phyloP scores from a whole-genome alignment of 2,797 vertebrate species.

The Vireo griseus region DNA sequence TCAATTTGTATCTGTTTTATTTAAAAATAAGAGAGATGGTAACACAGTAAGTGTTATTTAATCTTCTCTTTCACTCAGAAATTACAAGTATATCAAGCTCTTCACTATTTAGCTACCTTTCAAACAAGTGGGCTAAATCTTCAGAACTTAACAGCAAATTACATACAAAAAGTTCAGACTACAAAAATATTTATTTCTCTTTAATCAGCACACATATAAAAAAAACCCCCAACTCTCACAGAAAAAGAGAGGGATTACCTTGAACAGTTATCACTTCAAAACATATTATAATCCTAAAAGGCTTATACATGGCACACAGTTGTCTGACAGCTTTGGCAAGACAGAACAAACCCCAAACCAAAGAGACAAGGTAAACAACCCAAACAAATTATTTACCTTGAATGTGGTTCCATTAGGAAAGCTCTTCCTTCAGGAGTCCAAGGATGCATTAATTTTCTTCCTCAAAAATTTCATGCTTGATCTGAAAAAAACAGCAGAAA shows the following conservation, averaged over 20 bases:
- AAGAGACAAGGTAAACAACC: neutral
- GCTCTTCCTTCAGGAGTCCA: conserved; percentile 25
- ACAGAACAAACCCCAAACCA: neutral
- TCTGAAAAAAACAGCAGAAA: conserved; percentile 11
- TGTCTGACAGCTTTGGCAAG: neutral
- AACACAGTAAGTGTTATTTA: neutral
- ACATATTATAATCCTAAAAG: neutral
- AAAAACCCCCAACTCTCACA: fast-evolving
- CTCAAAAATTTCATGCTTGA: conserved; percentile 7
- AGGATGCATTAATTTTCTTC: neutral
- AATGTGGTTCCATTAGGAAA: conserved; percentile 31
- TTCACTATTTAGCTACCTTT: neutral
- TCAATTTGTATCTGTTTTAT: neutral
- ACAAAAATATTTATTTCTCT: neutral
- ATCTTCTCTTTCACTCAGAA: neutral
- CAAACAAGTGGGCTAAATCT: neutral
- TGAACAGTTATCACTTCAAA: neutral
- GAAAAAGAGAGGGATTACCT: neutral
- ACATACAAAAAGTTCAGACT: neutral
- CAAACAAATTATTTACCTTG: conserved; percentile 30
- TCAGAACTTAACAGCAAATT: neutral
- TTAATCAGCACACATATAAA: neutral
- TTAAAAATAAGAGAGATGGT: neutral
- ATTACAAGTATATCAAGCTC: neutral
- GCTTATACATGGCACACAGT: neutral